Percentiles rank a stretch among this genome's conserved stretches.
Evolutionary conservation across 2,797 vertebrate species (phyloP).

Genomic region (Acestrorhynchus altus): DNA sequence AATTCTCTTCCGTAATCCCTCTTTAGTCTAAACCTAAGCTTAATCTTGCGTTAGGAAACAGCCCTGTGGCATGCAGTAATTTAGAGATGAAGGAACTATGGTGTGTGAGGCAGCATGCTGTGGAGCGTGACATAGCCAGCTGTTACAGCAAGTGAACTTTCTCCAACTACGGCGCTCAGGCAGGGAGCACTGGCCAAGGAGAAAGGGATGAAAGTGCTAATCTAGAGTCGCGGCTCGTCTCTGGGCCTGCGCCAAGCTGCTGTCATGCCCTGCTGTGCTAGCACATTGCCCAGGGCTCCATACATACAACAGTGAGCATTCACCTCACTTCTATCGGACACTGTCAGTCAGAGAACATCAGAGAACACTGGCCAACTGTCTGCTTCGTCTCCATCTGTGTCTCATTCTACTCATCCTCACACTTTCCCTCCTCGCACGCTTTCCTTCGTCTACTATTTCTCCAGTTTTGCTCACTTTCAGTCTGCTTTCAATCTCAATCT

Average conservation of each 20-base stretch:
- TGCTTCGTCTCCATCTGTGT: slow-evolving; percentile 35
- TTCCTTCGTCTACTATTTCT: not conserved
- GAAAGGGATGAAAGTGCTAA: slow-evolving; percentile 67
- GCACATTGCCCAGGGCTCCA: slow-evolving; percentile 15
- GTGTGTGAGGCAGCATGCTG: slow-evolving; percentile 15
- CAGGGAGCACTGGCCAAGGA: slow-evolving; percentile 51
- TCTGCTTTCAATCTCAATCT: too few species aligned
- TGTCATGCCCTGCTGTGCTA: slow-evolving; percentile 46
- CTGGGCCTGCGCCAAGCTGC: slow-evolving; percentile 62
- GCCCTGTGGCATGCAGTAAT: slow-evolving; percentile 8
- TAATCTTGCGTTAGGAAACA: slow-evolving; percentile 7
- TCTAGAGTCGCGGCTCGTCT: slow-evolving; percentile 72
- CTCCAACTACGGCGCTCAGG: slow-evolving; percentile 57
- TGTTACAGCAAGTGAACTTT: slow-evolving; percentile 46
- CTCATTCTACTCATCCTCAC: slow-evolving; percentile 20
- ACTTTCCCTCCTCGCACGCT: slow-evolving; percentile 14
- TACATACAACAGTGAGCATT: slow-evolving; percentile 42
- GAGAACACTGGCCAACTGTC: slow-evolving; percentile 18
- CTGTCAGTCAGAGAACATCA: slow-evolving; percentile 47
- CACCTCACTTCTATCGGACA: slow-evolving; percentile 36
- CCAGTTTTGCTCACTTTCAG: not conserved
- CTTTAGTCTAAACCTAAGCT: not conserved
- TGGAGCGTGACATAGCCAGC: slow-evolving; percentile 32
- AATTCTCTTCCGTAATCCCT: not conserved
- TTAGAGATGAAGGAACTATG: not conserved